Evolutionary conservation across 2,113 vertebrate species (phyloP).

Genomic region (Nycticorax nycticorax): DNA sequence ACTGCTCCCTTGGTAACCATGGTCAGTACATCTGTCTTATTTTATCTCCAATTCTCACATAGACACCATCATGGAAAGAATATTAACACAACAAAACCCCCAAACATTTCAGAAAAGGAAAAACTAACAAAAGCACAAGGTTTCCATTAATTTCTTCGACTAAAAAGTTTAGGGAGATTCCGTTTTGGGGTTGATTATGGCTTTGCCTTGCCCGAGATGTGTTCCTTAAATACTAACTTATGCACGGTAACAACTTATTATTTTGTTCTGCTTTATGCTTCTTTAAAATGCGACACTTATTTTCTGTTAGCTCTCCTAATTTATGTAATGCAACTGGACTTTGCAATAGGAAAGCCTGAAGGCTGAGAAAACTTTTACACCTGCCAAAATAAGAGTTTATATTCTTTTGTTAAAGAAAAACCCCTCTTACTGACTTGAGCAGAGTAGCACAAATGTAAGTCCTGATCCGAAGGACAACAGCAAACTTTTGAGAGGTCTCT

Average conservation of each 20-base stretch:
- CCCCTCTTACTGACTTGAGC: background rate
- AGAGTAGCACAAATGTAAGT: background rate
- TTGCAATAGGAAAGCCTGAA: conserved; percentile 4
- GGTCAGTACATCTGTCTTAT: conserved; percentile 81
- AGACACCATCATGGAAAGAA: conserved; percentile 65
- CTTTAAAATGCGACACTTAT: conserved; percentile 27
- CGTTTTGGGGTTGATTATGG: conserved; percentile 31
- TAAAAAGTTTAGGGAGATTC: conserved; percentile 33
- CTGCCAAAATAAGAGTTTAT: conserved; percentile 4
- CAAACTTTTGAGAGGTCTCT: background rate
- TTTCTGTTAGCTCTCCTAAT: conserved; percentile 37
- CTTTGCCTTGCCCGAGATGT: background rate
- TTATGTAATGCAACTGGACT: conserved; percentile 33
- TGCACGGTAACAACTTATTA: conserved; percentile 28
- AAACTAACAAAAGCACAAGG: conserved; percentile 25
- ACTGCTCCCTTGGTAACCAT: conserved; percentile 82
- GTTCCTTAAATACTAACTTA: conserved; percentile 37
- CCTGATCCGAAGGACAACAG: background rate
- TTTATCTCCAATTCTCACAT: conserved; percentile 72
- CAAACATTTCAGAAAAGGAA: conserved; percentile 42
- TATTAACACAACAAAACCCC: conserved; percentile 57
- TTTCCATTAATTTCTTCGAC: conserved; percentile 44
- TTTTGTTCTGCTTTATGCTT: background rate
- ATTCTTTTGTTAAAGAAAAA: background rate
- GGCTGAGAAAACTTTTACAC: background rate